These are phyloP conservation scores for Brachylomia viminalis DNA, from an alignment of 2,888 invertebrate genomes.

Conservation along the genomic window DNA sequence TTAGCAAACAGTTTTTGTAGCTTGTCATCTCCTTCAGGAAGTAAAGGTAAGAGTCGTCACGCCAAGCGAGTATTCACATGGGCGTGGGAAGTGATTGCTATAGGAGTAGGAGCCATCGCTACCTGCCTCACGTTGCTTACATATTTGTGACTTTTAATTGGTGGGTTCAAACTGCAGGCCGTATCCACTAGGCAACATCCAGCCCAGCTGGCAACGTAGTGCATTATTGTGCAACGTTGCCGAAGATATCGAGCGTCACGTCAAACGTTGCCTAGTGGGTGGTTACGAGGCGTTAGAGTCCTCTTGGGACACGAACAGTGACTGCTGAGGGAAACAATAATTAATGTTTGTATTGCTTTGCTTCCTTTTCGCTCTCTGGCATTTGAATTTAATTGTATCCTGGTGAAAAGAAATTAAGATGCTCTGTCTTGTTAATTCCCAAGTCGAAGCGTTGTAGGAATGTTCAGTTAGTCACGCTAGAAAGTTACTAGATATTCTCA, in stretches of 20 bases:
- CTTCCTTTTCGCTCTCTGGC: background rate
- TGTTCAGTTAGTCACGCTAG: slow-evolving; percentile 48
- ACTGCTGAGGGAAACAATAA: slow-evolving; percentile 45
- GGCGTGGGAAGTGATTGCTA: slow-evolving; percentile 62
- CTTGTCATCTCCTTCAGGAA: slow-evolving; percentile 68
- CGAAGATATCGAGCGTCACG: too few species aligned
- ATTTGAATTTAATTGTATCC: slow-evolving; percentile 12
- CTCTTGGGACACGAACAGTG: slow-evolving; percentile 36
- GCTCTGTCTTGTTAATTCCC: slow-evolving; percentile 27
- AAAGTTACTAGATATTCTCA: slow-evolving; percentile 57
- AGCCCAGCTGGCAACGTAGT: too few species aligned
- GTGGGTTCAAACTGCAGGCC: slow-evolving; percentile 17
- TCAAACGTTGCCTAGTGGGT: too few species aligned
- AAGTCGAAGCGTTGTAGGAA: slow-evolving; percentile 29
- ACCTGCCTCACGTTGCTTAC: slow-evolving; percentile 51
- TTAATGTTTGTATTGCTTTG: slow-evolving; percentile 1
- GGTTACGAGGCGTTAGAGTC: background rate
- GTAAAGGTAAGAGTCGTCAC: slow-evolving; percentile 70
- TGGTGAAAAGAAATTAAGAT: slow-evolving; percentile 23
- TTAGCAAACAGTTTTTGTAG: slow-evolving; percentile 50
- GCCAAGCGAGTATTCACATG: slow-evolving; percentile 61
- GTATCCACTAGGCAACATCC: too few species aligned
- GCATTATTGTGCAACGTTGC: too few species aligned
- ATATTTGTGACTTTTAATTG: slow-evolving; percentile 59
- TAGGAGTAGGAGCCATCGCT: slow-evolving; percentile 33